phyloP scores from a whole-genome alignment of 2,888 invertebrate genomes.

The Camptogramma bilineatum region DNA sequence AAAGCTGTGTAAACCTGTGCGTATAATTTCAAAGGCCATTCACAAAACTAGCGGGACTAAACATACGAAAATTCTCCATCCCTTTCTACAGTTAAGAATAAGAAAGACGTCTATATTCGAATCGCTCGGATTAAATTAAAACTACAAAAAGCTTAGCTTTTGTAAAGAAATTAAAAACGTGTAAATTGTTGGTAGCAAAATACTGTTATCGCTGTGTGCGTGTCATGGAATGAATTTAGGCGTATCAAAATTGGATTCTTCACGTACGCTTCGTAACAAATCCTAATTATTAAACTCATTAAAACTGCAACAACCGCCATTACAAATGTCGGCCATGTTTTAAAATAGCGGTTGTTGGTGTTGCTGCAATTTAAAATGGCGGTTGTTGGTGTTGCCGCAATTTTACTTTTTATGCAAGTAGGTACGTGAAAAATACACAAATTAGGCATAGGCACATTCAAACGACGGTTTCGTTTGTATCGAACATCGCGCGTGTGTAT shows the following conservation, averaged over 20 bases:
- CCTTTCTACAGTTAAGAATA: constrained; percentile 31
- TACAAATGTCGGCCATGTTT: constrained; percentile 15
- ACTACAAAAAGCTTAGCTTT: constrained; percentile 67
- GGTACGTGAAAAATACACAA: constrained; percentile 37
- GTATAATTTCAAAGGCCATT: constrained; percentile 50
- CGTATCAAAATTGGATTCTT: constrained; percentile 63
- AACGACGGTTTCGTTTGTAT: constrained; percentile 79
- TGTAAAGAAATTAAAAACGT: constrained; percentile 60
- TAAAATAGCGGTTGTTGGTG: constrained; percentile 10
- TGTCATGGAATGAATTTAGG: constrained; percentile 76
- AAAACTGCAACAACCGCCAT: constrained; percentile 15
- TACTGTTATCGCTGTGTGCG: constrained; percentile 64
- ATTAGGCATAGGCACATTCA: constrained; percentile 72
- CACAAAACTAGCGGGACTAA: constrained; percentile 54
- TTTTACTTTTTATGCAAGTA: not conserved
- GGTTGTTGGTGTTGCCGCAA: not conserved
- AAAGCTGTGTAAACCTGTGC: constrained; percentile 57
- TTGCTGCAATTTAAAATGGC: not conserved
- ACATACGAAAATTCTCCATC: constrained; percentile 35
- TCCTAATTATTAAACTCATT: not conserved
- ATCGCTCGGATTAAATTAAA: constrained; percentile 30
- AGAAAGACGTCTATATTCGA: constrained; percentile 32
- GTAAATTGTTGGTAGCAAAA: constrained; percentile 77
- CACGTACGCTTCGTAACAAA: constrained; percentile 47
- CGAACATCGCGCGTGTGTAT: constrained; percentile 80